These are phyloP conservation scores for Procambarus virginalis DNA, from an alignment of 1,140 invertebrate genomes.

Conservation along the genomic window DNA sequence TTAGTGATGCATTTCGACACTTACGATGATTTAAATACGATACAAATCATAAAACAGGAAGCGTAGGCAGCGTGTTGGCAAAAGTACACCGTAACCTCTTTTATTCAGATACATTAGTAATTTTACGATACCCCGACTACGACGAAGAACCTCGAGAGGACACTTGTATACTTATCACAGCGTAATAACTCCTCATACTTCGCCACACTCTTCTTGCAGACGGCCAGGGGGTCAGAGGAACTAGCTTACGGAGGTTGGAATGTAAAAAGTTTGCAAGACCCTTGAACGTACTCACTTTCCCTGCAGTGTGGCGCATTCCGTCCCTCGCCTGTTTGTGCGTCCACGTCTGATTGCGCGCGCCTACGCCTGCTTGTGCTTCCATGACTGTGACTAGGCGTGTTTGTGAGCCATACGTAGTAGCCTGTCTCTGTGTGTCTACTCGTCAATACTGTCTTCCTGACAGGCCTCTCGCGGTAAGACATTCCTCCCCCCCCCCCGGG, in stretches of 20 bases:
- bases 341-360: neutral
- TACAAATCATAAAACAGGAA: conserved; percentile 12
- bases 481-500: neutral
- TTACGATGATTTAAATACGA: neutral
- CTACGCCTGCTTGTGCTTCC: too few species aligned
- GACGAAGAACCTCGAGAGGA: too few species aligned
- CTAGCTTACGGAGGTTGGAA: neutral
- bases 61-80: neutral
- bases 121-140: neutral
- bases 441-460: neutral
- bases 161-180: too few species aligned
- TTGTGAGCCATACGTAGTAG: too few species aligned
- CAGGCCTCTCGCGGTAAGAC: neutral
- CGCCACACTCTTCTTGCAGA: too few species aligned
- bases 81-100: conserved; percentile 21
- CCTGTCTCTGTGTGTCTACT: neutral
- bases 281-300: neutral
- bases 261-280: neutral
- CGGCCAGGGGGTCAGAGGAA: neutral
- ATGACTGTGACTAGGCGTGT: too few species aligned
- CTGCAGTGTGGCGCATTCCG: conserved; percentile 1
- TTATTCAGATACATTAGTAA: neutral
- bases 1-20: neutral
- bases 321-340: neutral
- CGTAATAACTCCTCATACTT: too few species aligned